These are phyloP conservation scores for Aphodius sticticus DNA, from an alignment of 2,888 invertebrate genomes.

Conservation along the genomic window DNA sequence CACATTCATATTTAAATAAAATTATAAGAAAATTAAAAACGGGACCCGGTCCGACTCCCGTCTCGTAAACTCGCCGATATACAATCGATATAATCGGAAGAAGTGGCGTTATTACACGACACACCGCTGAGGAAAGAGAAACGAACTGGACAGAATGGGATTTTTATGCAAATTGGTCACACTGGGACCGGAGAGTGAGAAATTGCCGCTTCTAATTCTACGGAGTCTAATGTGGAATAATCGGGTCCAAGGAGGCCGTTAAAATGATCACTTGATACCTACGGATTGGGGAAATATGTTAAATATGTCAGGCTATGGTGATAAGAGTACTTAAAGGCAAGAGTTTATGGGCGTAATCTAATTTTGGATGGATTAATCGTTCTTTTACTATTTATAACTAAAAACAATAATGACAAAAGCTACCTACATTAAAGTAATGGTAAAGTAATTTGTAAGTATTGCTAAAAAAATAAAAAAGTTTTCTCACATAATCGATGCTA, in stretches of 20 bases:
- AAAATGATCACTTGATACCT: neutral
- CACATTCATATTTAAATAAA: conserved; percentile 31
- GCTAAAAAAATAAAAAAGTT: too few species aligned
- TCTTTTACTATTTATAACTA: neutral
- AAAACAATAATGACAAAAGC: too few species aligned
- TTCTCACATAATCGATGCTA: too few species aligned
- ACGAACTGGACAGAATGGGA: neutral
- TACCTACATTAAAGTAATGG: too few species aligned
- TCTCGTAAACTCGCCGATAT: conserved; percentile 4
- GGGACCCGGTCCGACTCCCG: neutral
- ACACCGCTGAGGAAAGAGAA: neutral
- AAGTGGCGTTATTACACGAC: conserved; percentile 4
- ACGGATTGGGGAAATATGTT: neutral
- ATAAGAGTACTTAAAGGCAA: neutral
- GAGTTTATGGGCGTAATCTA: neutral
- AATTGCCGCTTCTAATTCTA: neutral
- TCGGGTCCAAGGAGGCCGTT: neutral
- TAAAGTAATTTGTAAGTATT: too few species aligned
- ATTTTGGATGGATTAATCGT: neutral
- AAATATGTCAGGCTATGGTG: neutral
- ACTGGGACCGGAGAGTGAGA: neutral
- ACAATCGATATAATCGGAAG: neutral
- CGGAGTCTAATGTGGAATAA: neutral
- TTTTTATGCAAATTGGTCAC: neutral
- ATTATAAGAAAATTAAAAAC: conserved; percentile 31